Percentiles rank a stretch among this genome's conserved stretches.
Evolutionary conservation across 2,797 vertebrate genomes (phyloP).

Genomic region (Alosa sapidissima): DNA sequence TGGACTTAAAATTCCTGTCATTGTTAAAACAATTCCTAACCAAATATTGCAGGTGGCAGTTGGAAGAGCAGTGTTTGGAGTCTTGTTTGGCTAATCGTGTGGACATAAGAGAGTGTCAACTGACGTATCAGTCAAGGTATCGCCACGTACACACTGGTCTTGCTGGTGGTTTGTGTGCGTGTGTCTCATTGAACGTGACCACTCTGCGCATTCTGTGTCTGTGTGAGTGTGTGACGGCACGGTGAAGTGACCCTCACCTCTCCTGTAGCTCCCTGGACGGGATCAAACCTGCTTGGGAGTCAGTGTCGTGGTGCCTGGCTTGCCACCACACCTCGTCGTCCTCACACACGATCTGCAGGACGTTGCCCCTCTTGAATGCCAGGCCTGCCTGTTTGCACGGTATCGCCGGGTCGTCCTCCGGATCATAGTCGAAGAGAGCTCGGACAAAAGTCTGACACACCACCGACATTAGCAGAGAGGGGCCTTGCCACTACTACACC

Average conservation of each 20-base stretch:
- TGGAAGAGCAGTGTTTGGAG: not conserved
- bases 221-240: not conserved
- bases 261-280: constrained; percentile 92
- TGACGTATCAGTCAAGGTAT: not conserved
- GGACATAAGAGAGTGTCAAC: not conserved
- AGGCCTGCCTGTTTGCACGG: constrained; percentile 90
- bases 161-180: not conserved
- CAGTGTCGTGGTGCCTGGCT: constrained; percentile 78
- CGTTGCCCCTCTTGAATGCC: constrained; percentile 84
- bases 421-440: constrained; percentile 89
- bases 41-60: constrained; percentile 15
- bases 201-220: not conserved
- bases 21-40: constrained; percentile 18
- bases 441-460: constrained; percentile 85
- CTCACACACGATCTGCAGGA: constrained; percentile 89
- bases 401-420: constrained; percentile 84
- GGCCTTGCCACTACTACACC: not conserved
- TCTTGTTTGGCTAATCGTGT: not conserved
- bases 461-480: constrained; percentile 29
- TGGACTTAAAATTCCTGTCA: not conserved
- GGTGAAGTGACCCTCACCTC: constrained; percentile 74
- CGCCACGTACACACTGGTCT: not conserved
- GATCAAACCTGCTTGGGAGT: constrained; percentile 82
- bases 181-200: not conserved
- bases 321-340: constrained; percentile 96